Percentiles rank a stretch among this genome's conserved stretches.
Evolutionary conservation across 2,113 vertebrate genomes (phyloP).

Genomic region (Coturnix japonica): DNA sequence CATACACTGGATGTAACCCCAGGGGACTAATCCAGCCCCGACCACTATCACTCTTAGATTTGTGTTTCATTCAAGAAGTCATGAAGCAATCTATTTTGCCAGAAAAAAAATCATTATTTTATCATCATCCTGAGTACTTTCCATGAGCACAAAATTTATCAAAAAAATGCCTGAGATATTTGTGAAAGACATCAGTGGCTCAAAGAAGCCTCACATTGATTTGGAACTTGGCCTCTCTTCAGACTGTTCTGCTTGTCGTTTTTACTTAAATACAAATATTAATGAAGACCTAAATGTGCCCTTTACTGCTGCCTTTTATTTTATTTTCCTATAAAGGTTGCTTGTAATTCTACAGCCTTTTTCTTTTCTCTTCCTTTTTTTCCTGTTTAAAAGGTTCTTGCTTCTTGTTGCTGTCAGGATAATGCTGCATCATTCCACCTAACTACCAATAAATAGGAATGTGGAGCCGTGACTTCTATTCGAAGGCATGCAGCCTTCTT

Average conservation of each 20-base stretch:
- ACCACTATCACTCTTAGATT: conserved; percentile 52
- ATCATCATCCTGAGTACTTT: conserved; percentile 36
- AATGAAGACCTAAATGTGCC: conserved; percentile 30
- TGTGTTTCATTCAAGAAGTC: conserved; percentile 66
- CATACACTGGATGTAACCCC: conserved; percentile 40
- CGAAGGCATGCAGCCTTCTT: conserved; percentile 36
- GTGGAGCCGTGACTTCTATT: conserved; percentile 51
- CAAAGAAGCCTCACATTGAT: conserved; percentile 24
- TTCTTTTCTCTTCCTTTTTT: not conserved
- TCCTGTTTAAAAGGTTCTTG: conserved; percentile 31
- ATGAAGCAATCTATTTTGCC: conserved; percentile 59
- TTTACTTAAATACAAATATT: conserved; percentile 64
- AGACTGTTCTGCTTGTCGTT: conserved; percentile 38
- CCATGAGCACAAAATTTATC: conserved; percentile 28
- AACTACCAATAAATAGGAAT: conserved; percentile 61
- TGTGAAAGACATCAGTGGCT: conserved; percentile 9
- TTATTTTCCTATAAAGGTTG: conserved; percentile 34
- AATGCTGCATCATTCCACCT: conserved; percentile 55
- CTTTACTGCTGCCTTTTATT: conserved; percentile 54
- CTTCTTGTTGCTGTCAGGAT: conserved; percentile 40
- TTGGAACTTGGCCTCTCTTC: conserved; percentile 21
- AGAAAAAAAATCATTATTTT: conserved; percentile 31
- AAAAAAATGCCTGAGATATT: conserved; percentile 29
- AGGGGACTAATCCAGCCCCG: conserved; percentile 45
- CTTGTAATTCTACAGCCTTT: conserved; percentile 30